Evolutionary conservation across 2,888 invertebrate species (phyloP), one percentile per base, ranked within the genome.

Genomic region (Pheosia tremula): DNA sequence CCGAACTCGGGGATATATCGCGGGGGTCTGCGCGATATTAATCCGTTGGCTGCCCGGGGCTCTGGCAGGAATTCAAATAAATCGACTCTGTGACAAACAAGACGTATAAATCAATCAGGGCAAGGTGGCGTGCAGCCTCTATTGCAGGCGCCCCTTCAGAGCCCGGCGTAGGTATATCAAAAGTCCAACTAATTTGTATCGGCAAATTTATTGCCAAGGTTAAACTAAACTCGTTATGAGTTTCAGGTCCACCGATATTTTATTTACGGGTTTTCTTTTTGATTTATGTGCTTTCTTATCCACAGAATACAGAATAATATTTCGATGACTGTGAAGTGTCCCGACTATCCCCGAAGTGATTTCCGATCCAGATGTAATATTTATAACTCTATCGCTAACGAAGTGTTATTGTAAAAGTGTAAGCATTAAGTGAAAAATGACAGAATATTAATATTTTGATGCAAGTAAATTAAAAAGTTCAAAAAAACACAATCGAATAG

Each of bases 11-110:
- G 91, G 88, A 90, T 90, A 91, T 92, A 88, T 87, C 84, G 85
- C 79, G 84, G 85, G 89, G 91, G 88, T 86, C 89, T 88, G 88
- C 79, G 83, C 88, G 87, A 93, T 93, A 94, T 93, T 94, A 93
- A 93, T 93, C 94, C 94, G 86, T 86, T 86, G 90, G 88, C 90
- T 87, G 82, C 88, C 86, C 85, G 85, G 24, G 79, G 73, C 82
- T 83, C 91, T 92, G 93, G 91, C 90, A 90, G 91, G 90, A 93
- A 93, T 93, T 94, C 94, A 93, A 94, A 94, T 94, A 94, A 94
- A 94, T 94, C 92, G 84, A 83, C 78, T 84, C 85, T 81, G 91
- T 92, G 94, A 94, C 94, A 94, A 94, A 94, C 94, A 94, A 94
- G 91, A 93, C 86, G 88, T 87, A 94, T 94, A 94, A 94, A 94